Evolutionary conservation across 2,888 invertebrate genomes (phyloP), one percentile per base, ranked within the genome.

Genomic region (Ophion obscuratus): DNA sequence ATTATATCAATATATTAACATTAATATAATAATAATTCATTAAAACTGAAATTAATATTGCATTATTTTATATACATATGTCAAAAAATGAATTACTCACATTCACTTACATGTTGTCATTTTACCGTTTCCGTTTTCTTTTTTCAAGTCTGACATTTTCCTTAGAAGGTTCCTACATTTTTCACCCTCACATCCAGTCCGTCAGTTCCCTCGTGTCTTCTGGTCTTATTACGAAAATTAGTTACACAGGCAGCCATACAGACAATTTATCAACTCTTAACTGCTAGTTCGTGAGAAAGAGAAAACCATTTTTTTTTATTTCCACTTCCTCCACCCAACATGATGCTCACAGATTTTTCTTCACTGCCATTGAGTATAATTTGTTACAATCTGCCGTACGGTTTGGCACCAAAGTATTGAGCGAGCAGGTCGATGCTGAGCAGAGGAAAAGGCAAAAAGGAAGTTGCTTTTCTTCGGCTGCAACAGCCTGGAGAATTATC

Each of bases 401-500:
- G n/a, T 53, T 53, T 31, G 11, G n/a, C 27, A 57, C 47, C 71
- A 53, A 70, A 66, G 67, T 57, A 36, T 47, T 47, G 20, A 9
- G 6, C 31, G 31, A 31, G 17, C 14, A 44, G 17, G 66, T 24
- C 14, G 59, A 59, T 40, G n/a, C 31, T 36, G 20, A 73, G 74
- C 79, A 68, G 44, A 81, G 20, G 36, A 62, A 82, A 75, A 83
- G 87, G 88, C 89, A 89, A 87, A 88, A 88, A 88, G 83, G 88
- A 88, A 90, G 89, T 89, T 88, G 86, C 62, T 59, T 24, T 31
- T 75, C 62, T 47, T 75, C n/a, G 31, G 61, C 57, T 74, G 67
- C 44, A 81, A 70, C 44, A 71, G 59, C 77, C 83, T 86, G 74
- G 31, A 77, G 89, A 86, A 91, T 91, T 91, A 90, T 92, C 91